Evolutionary conservation across 2,113 vertebrate genomes (phyloP), one percentile per base, ranked within the genome.

Genomic region (Plecturocebus donacophilus): DNA sequence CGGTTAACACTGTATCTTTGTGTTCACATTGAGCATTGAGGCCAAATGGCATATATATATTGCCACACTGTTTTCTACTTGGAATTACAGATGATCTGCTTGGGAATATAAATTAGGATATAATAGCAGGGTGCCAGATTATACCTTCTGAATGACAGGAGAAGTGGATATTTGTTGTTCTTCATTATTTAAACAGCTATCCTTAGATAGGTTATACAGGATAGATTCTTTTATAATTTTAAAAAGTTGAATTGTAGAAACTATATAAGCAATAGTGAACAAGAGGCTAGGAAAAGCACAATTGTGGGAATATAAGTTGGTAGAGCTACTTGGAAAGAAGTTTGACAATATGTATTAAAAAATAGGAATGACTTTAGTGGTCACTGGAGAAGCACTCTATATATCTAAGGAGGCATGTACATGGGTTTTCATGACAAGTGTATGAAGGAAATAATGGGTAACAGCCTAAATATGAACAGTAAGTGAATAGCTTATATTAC

Each of bases 341-440:
- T 79, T 87, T 92, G 90, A 61, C 77, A 89, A 20, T 95, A 90
- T 80, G 93, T 84, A 52, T 94, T 92, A 95, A 94, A 64, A 96
- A 85, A 61, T 96, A 77, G 87, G 54, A 47, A 54, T 81, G 47
- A 61, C 9, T 32, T 8, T 93, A 77, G 14, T 25, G 5, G n/a
- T 79, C 83, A 87, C 8, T 86, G 77, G 32, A 47, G 79, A 94
- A 92, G 23, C 7, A 49, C 25, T 88, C 42, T n/a, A 47, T 70
- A n/a, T 56, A 42, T 49, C 38, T 42, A 88, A 77, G 89, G 52
- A 92, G 54, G 4, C n/a, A n/a, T 52, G 35, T 40, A 21, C 3
- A 23, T 93, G 47, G 49, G 32, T 91, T 96, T 93, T 96, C 54
- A 68, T 97, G 38, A 25, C 58, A 96, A 77, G 45, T 91, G 19